Conservation (phyloP, 2,113 vertebrate species). For the Paralichthys olivaceus region DNA sequence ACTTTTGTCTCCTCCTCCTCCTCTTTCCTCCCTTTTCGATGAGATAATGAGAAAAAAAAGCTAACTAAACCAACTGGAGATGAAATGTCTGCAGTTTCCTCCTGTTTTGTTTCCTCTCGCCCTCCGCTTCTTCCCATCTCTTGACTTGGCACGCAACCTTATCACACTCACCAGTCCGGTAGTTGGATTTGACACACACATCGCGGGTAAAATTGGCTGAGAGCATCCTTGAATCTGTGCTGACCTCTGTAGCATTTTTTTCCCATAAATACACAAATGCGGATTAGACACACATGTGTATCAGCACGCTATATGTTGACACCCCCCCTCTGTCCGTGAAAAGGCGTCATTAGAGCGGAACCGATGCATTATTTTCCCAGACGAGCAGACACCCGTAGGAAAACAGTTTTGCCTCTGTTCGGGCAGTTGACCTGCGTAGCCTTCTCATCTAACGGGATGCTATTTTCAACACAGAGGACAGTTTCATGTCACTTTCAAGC, state of each 20-base stretch:
- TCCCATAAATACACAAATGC: constrained; percentile 71
- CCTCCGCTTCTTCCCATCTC: constrained; percentile 23
- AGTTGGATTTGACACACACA: constrained; percentile 57
- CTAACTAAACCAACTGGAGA: constrained; percentile 48
- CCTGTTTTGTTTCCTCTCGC: constrained; percentile 45
- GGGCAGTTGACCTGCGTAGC: constrained; percentile 67
- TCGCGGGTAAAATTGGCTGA: constrained; percentile 52
- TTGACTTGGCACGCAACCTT: constrained; percentile 53
- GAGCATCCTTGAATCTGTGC: constrained; percentile 37
- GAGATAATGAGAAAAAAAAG: constrained; percentile 56
- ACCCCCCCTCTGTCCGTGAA: constrained; percentile 54
- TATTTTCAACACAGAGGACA: constrained; percentile 73
- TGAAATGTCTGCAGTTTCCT: constrained; percentile 44
- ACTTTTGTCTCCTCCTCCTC: constrained; percentile 5
- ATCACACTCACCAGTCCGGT: constrained; percentile 31
- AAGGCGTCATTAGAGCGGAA: constrained; percentile 62
- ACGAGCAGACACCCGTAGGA: constrained; percentile 44
- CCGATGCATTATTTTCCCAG: constrained; percentile 49
- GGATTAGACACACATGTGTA: constrained; percentile 71
- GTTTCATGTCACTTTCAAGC: constrained; percentile 63
- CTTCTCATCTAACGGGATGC: constrained; percentile 67
- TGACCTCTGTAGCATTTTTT: constrained; percentile 36
- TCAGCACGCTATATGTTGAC: constrained; percentile 48
- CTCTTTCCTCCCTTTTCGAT: constrained; percentile 27
- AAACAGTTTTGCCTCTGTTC: constrained; percentile 81